Evolutionary conservation across 1,140 invertebrate genomes (phyloP), one percentile per base, ranked within the genome.

Genomic region (Campodea augens): DNA sequence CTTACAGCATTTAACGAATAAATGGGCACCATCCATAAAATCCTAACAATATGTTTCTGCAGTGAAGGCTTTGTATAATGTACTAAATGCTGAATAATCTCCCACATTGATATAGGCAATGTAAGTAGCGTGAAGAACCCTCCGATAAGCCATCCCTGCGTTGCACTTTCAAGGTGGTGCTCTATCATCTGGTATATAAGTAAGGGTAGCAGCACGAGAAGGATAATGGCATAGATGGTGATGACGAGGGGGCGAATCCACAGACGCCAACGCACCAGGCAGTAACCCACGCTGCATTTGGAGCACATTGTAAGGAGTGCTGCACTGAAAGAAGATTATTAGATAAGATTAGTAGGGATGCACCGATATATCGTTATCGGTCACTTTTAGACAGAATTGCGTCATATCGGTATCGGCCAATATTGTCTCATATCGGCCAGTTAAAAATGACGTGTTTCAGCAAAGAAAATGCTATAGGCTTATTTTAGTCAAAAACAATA

Each of bases 1-100:
- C 79, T 79, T 72, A 87, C 81, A 50, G 89, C 86, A 77, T 93
- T 92, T 10, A 89, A 60, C 25, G 88, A 84, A 73, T 96, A 96
- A 55, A 95, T 91, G 51, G 90, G 90, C 41, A 96, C 89, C 90
- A 96, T 96, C 89, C 89, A 95, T 53, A 96, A 60, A 65, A 96
- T 89, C 59, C 83, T 77, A 46, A 91, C 91, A 45, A 96, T 90
- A 63, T 91, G 82, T 66, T 90, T 89, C 54, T 97, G 91, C 48
- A 96, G 64, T 57, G 75, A 78, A 20, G 91, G 90, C 58, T 91
- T 84, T 0, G 82, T 92, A 55, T 91, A 96, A 63, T 95, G 79
- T 44, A 92, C 78, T 55, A 93, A 73, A 67, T 96, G 91, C 61
- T 90, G 84, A 24, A 82, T 77, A 52, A 97, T 93, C 63, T 91